Base-by-base conservation (phyloP, 2,797 vertebrate species). In the Poeciliopsis paucimaculata region DNA sequence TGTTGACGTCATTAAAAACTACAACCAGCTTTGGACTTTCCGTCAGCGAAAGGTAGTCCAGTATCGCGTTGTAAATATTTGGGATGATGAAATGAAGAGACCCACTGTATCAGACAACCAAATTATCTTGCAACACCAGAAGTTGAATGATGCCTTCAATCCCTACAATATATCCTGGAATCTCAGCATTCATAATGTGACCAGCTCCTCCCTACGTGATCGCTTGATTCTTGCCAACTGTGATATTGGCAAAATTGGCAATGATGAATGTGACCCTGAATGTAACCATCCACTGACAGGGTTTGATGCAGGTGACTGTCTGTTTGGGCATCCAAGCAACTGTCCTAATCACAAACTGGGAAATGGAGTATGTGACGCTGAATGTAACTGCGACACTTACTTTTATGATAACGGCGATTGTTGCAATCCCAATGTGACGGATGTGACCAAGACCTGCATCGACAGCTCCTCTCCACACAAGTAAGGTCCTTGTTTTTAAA, bases 371-470 rank as follows among this genome's bases (percentile, higher is more conserved):
- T 99, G 98, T 10, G 97, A 99, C 93, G 96, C 97, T 84, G 98
- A 99, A 93, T 99, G 98, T 91, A 99, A 99, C 92, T 97, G 95
- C 0, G 98, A 99, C 75, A 96, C 95, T 73, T 98, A 97, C 92
- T 95, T 94, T 92, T 99, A 97, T 0, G 98, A 99, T 77, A 96
- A 95, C 0, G 98, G 98, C 1, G 98, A 99, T 84, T 99, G 98
- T 94, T 99, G 98, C 88, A 97, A 99, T 89, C 98, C 98, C 0
- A 96, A 96, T 43, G 95, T 98, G 90, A 99, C 98, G 0, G 97
- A 99, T 34, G 98, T 99, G 93, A 98, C 98, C 88, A 98, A 97
- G 95, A 99, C 98, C 0, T 99, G 98, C 94, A 99, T 99, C 92
- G 97, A 99, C 83, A 98, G 97, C 0, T 96, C 97, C 55, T 99